A percentile compares a stretch with the other conserved stretches of the same genome.
These are phyloP conservation scores for Drosophila colorata DNA, from an alignment of 2,888 invertebrate genomes.

Conservation along the genomic window DNA sequence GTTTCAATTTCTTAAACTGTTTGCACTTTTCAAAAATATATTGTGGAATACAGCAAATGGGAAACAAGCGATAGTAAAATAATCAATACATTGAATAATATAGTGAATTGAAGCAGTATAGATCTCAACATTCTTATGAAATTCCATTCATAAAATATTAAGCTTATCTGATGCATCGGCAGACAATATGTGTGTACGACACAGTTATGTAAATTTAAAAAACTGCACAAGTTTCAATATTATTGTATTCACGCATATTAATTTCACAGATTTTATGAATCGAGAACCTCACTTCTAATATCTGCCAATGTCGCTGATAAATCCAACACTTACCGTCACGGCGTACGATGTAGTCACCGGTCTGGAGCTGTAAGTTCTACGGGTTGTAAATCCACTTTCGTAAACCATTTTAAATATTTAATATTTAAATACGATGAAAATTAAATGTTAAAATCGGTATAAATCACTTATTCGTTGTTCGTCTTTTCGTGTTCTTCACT, in stretches of 20 bases:
- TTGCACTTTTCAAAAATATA: slow-evolving; percentile 44
- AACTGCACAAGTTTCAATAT: neutral
- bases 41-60: slow-evolving; percentile 80
- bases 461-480: slow-evolving; percentile 67
- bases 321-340: slow-evolving; percentile 90
- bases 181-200: neutral
- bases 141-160: slow-evolving; percentile 21
- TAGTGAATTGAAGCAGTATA: slow-evolving; percentile 12
- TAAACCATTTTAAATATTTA: slow-evolving; percentile 90
- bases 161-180: slow-evolving; percentile 37
- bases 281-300: slow-evolving; percentile 72
- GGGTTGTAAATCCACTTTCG: slow-evolving; percentile 96
- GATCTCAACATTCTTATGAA: slow-evolving; percentile 1
- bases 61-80: slow-evolving; percentile 76
- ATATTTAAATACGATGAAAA: slow-evolving; percentile 33
- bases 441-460: slow-evolving; percentile 36
- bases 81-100: slow-evolving; percentile 25
- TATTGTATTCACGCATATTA: slow-evolving; percentile 35
- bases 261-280: slow-evolving; percentile 62
- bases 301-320: slow-evolving; percentile 5
- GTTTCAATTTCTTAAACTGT: slow-evolving; percentile 83
- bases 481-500: slow-evolving; percentile 83
- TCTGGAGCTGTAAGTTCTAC: slow-evolving; percentile 91
- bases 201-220: neutral
- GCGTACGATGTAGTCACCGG: slow-evolving; percentile 90